A percentile compares a stretch with the other conserved stretches of the same genome.
Evolutionary conservation across 1,140 invertebrate genomes (phyloP).

Genomic region (Platorchestia sp.): DNA sequence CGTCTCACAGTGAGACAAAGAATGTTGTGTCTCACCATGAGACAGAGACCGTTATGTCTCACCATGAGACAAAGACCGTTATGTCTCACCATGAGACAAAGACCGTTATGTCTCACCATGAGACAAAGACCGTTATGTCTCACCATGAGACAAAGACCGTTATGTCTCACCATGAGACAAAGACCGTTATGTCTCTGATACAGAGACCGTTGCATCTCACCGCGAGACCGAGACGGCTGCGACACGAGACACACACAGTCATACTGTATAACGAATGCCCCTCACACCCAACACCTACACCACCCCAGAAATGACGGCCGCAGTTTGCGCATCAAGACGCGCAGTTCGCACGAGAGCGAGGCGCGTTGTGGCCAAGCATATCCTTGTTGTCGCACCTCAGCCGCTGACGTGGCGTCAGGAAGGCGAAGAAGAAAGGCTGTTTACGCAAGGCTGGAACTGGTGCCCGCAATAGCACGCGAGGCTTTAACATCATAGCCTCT

Average conservation of each 20-base stretch:
- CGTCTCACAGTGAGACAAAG: neutral
- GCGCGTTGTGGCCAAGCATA: neutral
- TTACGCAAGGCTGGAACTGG: slow-evolving; percentile 37
- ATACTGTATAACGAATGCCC: too few species aligned
- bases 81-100: neutral
- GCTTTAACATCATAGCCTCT: slow-evolving; percentile 42
- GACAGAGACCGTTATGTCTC: neutral
- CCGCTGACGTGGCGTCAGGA: neutral
- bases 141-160: too few species aligned
- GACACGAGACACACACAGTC: too few species aligned
- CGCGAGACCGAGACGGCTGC: too few species aligned
- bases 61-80: neutral
- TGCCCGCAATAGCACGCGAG: slow-evolving; percentile 29
- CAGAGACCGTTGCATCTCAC: too few species aligned
- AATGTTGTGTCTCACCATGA: neutral
- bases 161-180: too few species aligned
- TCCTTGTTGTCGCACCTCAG: neutral
- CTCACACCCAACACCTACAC: too few species aligned
- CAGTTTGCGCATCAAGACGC: neutral
- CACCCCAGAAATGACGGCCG: neutral
- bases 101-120: neutral
- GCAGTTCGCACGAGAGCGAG: neutral
- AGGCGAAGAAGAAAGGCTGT: slow-evolving; percentile 37
- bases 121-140: too few species aligned
- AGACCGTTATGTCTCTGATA: too few species aligned